A percentile compares a stretch with the other conserved stretches of the same genome.
Conservation (phyloP, 2,888 invertebrate species). For the Byasa hedistus region DNA sequence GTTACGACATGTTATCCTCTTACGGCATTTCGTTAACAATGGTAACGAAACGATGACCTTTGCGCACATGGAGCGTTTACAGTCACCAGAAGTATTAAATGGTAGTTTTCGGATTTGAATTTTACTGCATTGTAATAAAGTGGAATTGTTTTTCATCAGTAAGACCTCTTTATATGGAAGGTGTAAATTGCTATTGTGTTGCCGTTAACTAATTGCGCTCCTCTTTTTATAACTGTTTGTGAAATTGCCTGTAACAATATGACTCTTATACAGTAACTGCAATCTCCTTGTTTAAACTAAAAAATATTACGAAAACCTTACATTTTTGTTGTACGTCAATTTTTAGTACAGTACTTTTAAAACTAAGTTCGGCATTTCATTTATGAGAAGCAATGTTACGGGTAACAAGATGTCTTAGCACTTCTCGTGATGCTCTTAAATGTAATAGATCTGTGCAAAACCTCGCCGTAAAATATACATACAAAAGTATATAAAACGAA, state of each 20-base stretch:
- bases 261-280: neutral
- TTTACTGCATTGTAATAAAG: slow-evolving; percentile 22
- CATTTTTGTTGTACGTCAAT: no score
- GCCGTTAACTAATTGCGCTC: slow-evolving; percentile 55
- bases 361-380: neutral
- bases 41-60: slow-evolving; percentile 19
- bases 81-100: slow-evolving; percentile 2
- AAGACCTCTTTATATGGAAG: slow-evolving; percentile 36
- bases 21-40: slow-evolving; percentile 29
- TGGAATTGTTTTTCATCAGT: slow-evolving; percentile 17
- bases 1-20: slow-evolving; percentile 5
- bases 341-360: no score
- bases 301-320: no score
- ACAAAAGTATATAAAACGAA: no score
- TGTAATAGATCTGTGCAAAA: no score
- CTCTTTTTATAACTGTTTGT: slow-evolving; percentile 40
- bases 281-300: no score
- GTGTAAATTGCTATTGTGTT: slow-evolving; percentile 39
- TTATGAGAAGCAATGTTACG: neutral
- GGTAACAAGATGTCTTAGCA: neutral
- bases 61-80: slow-evolving; percentile 21
- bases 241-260: neutral
- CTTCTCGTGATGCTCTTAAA: neutral
- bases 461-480: neutral
- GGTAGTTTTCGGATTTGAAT: slow-evolving; percentile 13